Base-by-base conservation (phyloP, 2,113 vertebrate genomes). In the Zeus faber region DNA sequence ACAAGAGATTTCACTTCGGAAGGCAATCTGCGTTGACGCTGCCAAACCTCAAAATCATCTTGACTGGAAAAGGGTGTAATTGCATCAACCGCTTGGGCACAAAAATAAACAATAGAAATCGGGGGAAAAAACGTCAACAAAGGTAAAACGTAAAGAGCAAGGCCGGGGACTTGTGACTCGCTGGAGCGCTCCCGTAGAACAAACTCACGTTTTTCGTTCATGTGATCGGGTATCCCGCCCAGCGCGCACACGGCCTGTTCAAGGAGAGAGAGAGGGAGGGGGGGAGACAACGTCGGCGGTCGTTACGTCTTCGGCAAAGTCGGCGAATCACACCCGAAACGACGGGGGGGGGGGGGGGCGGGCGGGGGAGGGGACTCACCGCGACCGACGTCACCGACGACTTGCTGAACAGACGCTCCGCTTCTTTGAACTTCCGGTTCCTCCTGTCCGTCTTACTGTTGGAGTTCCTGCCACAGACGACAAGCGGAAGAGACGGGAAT, bases 341-440 rank as follows among this genome's bases (percentile, higher is more conserved):
- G 14, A n/a, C 20, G 24, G 16, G 22, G 14, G 9, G 16, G 2
- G 5, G n/a, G 9, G 44, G 26, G 26, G 26, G 26, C 26, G n/a
- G 2, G 20, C 5, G 27, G 25, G 1, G 4, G 14, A 46, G 2
- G 18, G 6, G 7, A 91, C 96, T 92, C 80, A 99, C 96, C 24
- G 95, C 96, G 6, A 96, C 94, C 0, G 97, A 99, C 0, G 97
- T 99, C 45, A 99, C 97, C 0, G 96, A 99, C 0, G 97, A 99
- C 81, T 99, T 99, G 90, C 97, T 99, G 87, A 99, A 98, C 45
- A 99, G 91, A 44, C 97, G 88, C 63, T 99, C 97, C 0, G 97
- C 95, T 75, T 99, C 97, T 76, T 99, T 98, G 70, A 99, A 99
- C 70, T 98, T 98, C 57, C 97, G 86, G 75, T 98, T 99, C 70